Evolutionary conservation across 2,113 vertebrate species (phyloP).

Genomic region (Tursiops truncatus): DNA sequence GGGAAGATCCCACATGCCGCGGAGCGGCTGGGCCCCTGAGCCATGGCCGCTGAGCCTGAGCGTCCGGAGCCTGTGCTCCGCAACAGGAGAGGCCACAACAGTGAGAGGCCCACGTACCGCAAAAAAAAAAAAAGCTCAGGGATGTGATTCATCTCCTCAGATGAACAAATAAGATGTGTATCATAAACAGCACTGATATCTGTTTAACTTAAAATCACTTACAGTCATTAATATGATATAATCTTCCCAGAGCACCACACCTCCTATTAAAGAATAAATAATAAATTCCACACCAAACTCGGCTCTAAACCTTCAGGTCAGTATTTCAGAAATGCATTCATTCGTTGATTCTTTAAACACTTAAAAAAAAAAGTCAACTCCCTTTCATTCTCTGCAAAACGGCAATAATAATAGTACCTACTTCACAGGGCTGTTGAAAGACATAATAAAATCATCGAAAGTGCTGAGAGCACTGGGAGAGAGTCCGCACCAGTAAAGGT

Average conservation of each 20-base stretch:
- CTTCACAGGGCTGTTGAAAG: background rate
- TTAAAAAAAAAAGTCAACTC: background rate
- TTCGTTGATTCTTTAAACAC: background rate
- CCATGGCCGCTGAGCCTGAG: too few species aligned
- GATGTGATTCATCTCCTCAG: background rate
- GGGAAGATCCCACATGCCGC: too few species aligned
- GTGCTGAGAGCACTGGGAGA: background rate
- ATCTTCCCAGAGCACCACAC: background rate
- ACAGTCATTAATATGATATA: background rate
- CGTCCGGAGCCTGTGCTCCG: too few species aligned
- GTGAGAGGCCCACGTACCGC: too few species aligned
- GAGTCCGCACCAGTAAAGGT: background rate
- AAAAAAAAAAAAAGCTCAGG: background rate
- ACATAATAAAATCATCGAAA: background rate
- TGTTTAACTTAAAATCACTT: background rate
- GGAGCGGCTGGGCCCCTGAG: too few species aligned
- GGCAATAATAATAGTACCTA: background rate
- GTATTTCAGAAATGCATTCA: conserved; percentile 11
- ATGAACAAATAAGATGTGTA: background rate
- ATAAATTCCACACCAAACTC: background rate
- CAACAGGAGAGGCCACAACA: too few species aligned
- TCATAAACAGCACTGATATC: background rate
- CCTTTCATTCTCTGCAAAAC: background rate
- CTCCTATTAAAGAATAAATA: background rate
- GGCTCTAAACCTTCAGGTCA: background rate